Base-by-base conservation (phyloP, 1,140 invertebrate species). In the Phortica variegata region DNA sequence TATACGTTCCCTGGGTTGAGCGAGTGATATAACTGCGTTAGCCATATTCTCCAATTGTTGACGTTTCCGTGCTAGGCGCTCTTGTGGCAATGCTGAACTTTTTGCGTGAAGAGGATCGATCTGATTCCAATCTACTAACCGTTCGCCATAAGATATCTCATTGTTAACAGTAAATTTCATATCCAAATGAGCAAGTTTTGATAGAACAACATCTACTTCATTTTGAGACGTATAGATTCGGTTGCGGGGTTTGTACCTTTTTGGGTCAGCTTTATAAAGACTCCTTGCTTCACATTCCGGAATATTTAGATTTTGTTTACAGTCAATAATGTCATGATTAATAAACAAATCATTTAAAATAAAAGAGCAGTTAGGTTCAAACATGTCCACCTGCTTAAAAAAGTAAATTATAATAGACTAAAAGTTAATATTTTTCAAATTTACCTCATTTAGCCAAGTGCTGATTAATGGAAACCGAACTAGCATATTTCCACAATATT, bases 21-120 rank as follows among this genome's bases (percentile, higher is more conserved):
- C 87, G 36, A 94, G 74, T 37, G 84, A 82, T 2, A 88, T 66
- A 0, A 92, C 86, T 16, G 90, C 86, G 63, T 86, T 85, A n/a
- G 84, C 85, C 51, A 98, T 78, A 71, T 91, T 96, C 76, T 94
- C 87, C 18, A 98, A 69, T 73, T 98, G 95, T 54, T 95, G 84
- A 37, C 86, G 87, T 79, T 98, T 98, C 47, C 90, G 81, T 18
- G 82, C 68, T 3, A 87, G 77, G 37, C 94, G 82, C 13, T 82
- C 80, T 56, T 80, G 75, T 9, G 94, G 94, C 39, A 97, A 77
- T 20, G 88, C 83, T 1, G 91, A 91, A 58, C 86, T 86, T 42
- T 71, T 59, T 3, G 60, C 71, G 51, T 74, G 71, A 0, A 56
- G 52, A 0, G 71, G 71, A 36, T 74, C 71, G 17, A 74, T 73